A percentile compares a stretch with the other conserved stretches of the same genome.
Evolutionary conservation across 1,140 invertebrate genomes (phyloP).

Genomic region (Pararge aegeria): DNA sequence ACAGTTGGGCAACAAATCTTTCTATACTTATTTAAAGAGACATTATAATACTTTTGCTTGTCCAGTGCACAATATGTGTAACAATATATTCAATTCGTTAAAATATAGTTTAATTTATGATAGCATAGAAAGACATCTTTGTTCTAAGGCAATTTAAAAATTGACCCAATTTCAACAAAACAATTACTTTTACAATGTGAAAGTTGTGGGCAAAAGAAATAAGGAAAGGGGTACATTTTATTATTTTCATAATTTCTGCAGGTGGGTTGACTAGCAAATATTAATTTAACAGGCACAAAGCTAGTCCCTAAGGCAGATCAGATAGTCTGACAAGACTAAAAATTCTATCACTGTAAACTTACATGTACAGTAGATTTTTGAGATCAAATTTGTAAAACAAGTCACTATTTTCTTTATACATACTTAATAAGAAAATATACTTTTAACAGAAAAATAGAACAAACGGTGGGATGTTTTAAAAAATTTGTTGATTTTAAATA

Average conservation of each 20-base stretch:
- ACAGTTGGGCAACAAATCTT: neutral
- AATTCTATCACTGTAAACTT: neutral
- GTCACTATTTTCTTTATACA: neutral
- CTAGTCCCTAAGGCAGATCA: too few relatives aligned
- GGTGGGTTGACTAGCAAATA: too few relatives aligned
- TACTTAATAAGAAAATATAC: constrained; percentile 19
- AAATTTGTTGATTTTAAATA: neutral
- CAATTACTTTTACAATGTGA: too few relatives aligned
- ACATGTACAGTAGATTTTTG: neutral
- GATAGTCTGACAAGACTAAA: too few relatives aligned
- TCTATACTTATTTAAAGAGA: neutral
- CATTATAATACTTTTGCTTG: neutral
- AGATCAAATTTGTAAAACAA: constrained; percentile 22
- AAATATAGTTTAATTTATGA: too few relatives aligned
- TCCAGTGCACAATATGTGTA: constrained; percentile 2
- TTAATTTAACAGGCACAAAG: neutral
- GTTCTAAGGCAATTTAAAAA: too few relatives aligned
- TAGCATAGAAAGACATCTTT: too few relatives aligned
- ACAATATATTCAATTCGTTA: neutral
- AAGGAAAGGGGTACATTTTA: too few relatives aligned
- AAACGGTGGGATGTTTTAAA: constrained; percentile 36
- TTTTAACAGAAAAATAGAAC: constrained; percentile 27
- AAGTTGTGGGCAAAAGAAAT: too few relatives aligned
- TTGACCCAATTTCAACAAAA: too few relatives aligned
- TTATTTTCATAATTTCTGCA: too few relatives aligned